A percentile compares a stretch with the other conserved stretches of the same genome.
These are phyloP conservation scores for Drosophila ironensis DNA, from an alignment of 1,140 invertebrate genomes.

Conservation along the genomic window DNA sequence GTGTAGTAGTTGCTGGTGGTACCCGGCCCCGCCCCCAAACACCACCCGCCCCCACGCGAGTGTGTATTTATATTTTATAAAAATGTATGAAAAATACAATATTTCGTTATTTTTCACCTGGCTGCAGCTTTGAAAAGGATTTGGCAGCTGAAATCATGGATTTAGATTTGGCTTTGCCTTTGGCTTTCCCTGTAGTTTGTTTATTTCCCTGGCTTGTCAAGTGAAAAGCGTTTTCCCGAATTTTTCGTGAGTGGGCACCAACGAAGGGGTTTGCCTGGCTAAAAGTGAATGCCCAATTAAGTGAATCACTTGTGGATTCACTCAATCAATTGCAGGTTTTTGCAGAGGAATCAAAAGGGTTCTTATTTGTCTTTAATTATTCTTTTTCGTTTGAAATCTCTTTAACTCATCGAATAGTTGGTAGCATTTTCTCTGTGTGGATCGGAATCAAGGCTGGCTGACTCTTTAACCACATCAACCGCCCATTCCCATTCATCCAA, in stretches of 20 bases:
- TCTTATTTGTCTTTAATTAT: no score
- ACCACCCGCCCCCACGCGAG: background rate
- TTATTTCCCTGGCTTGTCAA: conserved; percentile 49
- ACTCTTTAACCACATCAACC: conserved; percentile 38
- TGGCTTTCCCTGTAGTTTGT: conserved; percentile 49
- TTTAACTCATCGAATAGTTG: no score
- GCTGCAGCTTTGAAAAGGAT: conserved; percentile 71
- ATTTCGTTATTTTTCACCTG: conserved; percentile 73
- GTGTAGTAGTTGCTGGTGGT: conserved; percentile 25
- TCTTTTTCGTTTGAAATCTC: no score
- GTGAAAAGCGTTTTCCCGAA: conserved; percentile 48
- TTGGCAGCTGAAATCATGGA: conserved; percentile 67
- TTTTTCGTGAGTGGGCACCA: background rate
- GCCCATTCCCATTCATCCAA: conserved; percentile 44
- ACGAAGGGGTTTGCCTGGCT: conserved; percentile 1
- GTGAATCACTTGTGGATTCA: conserved; percentile 2
- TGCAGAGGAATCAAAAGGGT: no score
- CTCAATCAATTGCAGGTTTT: background rate
- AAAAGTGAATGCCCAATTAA: conserved; percentile 16
- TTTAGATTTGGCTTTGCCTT: conserved; percentile 55
- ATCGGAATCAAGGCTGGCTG: conserved; percentile 21
- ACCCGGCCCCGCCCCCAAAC: background rate
- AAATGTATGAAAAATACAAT: conserved; percentile 52
- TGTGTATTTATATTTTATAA: conserved; percentile 52
- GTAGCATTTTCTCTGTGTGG: background rate